These are phyloP conservation scores for Zelostemma sp. DNA, from an alignment of 1,140 invertebrate species.

Conservation along the genomic window DNA sequence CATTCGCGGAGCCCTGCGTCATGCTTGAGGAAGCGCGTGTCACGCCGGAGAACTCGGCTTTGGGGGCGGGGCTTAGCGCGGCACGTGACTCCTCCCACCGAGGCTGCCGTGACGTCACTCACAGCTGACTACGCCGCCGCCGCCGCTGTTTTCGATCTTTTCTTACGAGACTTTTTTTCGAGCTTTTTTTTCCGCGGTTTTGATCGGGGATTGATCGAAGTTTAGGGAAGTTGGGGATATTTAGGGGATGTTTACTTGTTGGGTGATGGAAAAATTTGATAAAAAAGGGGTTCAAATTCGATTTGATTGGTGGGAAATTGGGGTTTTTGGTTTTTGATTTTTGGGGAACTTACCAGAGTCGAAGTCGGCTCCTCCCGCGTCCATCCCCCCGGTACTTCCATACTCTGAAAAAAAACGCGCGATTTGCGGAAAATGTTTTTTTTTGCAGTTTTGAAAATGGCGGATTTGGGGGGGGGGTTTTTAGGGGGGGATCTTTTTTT, in stretches of 20 bases:
- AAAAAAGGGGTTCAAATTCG: no score
- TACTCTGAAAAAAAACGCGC: constrained; percentile 57
- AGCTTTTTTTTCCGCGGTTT: not conserved
- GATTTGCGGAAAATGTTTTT: not conserved
- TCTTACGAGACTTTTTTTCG: not conserved
- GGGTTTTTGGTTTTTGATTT: no score
- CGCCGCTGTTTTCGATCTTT: constrained; percentile 2
- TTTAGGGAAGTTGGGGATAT: no score
- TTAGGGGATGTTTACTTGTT: no score
- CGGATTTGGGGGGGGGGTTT: no score
- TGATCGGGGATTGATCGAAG: not conserved
- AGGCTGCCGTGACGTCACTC: constrained; percentile 59
- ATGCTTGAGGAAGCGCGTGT: constrained; percentile 57
- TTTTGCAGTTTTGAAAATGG: no score
- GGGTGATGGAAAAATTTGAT: no score
- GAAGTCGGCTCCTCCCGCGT: constrained; percentile 67
- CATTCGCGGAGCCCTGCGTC: constrained; percentile 64
- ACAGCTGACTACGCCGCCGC: constrained; percentile 62
- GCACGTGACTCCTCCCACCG: constrained; percentile 55
- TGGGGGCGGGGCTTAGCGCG: constrained; percentile 39
- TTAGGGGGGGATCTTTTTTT: no score
- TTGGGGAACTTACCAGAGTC: constrained; percentile 70
- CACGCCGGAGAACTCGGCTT: no score
- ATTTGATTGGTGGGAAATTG: no score
- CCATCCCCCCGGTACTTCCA: constrained; percentile 67